Evolutionary conservation across 2,797 vertebrate species (phyloP), one percentile per base, ranked within the genome.

Genomic region (Acrossocheilus wenchowensis): DNA sequence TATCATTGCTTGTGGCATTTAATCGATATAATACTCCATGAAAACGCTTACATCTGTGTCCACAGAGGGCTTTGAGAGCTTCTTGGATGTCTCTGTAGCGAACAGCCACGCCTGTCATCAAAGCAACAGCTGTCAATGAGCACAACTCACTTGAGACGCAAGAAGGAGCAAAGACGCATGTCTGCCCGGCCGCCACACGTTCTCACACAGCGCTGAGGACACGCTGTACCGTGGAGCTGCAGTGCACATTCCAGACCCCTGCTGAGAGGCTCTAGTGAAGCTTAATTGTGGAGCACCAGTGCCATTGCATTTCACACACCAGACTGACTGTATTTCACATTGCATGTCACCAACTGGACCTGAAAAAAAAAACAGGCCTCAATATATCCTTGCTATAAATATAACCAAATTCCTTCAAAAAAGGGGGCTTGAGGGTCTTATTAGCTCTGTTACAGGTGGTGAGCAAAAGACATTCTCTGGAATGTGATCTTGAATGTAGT

Each of bases 61-160:
- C 75, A 62, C 52, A 30, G 36, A 84, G 41, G 41, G 81, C 45
- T 85, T 62, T 68, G 36, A 79, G 83, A 84, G 52, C 66, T 77
- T 79, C 78, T 81, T 81, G 71, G 75, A 80, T 68, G 81, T 74
- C 78, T 80, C 69, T 84, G 60, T 81, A 74, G 66, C 11, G 26
- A 64, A 75, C 74, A 68, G 75, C 66, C 73, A 79, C 36, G 80
- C 74, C 85, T 87, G 87, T 87, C 85, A 82, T 82, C 82, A 80
- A 80, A 69, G 54, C 66, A 64, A 84, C 89, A 88, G 82, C 84
- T 88, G 89, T 82, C 82, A 54, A 64, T 50, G 48, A 78, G 71
- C 83, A 84, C 81, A 62, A 45, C 83, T 79, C 66, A 79, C 57
- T 83, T 79, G 54, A 86, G 82, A 74, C 68, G 15, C 41, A 87